Evolutionary conservation across 2,888 invertebrate genomes (phyloP), one percentile per base, ranked within the genome.

Genomic region (Cacoxenus indagator): DNA sequence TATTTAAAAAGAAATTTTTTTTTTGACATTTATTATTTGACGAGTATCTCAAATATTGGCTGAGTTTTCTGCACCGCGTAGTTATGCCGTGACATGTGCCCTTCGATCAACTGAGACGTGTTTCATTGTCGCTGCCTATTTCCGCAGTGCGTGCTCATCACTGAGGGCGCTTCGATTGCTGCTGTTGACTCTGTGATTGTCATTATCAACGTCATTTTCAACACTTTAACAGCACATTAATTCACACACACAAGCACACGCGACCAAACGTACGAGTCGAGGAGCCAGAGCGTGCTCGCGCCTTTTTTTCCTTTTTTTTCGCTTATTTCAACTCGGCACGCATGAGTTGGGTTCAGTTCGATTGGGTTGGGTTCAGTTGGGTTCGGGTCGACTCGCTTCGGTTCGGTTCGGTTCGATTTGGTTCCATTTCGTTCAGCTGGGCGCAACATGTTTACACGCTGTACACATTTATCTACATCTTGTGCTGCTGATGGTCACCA

Each of bases 131-230:
- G 8, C 14, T 37, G 37, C 37, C 37, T 14, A 2, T 14, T 37
- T 1, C 8, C 2, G 37, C 14, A 2, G 37, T 11, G 37, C 37
- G 37, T 37, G 37, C 14, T 37, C 37, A 37, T 8, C 31, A 31
- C 9, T 31, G 31, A n/a, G n/a, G n/a, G n/a, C n/a, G 31, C 9
- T 6, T 31, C 31, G 31, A 6, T 26, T 59, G 59, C 59, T 57
- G 57, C 6, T 29, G 29, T 29, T 57, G 29, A 14, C 48, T 64
- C 22, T 51, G 59, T 59, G 31, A 59, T 31, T 27, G 45, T 65
- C 65, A 57, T 57, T 65, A 65, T n/a, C 57, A 65, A 65, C 65
- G 54, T 37, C 65, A 54, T 65, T 65, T 65, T 54, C 65, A 65
- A 51, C 57, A 54, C 51, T 54, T 65, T 37, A 51, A 37, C 31